Conservation (phyloP, 1,140 invertebrate genomes). For the Aricia agestis region DNA sequence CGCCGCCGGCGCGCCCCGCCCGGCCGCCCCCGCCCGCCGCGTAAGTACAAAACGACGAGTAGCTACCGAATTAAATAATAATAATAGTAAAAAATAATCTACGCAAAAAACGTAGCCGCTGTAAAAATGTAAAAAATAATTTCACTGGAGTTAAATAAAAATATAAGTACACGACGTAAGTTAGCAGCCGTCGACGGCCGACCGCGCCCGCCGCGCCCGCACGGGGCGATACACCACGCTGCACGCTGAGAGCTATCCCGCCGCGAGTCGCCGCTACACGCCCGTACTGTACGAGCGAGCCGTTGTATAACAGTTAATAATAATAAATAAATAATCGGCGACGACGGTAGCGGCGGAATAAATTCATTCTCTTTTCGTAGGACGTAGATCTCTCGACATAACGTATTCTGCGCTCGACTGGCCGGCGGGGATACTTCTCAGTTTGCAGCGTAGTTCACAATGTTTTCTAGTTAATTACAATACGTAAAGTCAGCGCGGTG, state of each 20-base stretch:
- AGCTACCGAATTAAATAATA: conserved; percentile 34
- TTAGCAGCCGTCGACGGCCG: conserved; percentile 49
- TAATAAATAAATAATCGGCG: neutral
- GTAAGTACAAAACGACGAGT: conserved; percentile 23
- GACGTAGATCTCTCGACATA: neutral
- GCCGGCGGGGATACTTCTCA: neutral
- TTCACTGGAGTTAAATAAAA: conserved; percentile 55
- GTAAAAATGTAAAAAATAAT: conserved; percentile 33
- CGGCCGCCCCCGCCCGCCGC: neutral
- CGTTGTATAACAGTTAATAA: neutral
- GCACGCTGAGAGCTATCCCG: neutral
- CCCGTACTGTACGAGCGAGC: neutral
- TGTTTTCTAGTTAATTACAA: neutral
- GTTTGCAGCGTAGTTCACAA: neutral
- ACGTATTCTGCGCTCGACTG: neutral
- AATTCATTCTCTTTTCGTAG: neutral
- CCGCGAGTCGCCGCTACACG: neutral
- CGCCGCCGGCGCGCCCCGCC: neutral
- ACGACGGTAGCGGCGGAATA: neutral
- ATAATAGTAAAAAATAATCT: conserved; percentile 35
- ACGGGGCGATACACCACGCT: neutral
- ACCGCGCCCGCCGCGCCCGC: conserved; percentile 7
- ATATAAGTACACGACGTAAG: conserved; percentile 65
- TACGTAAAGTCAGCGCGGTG: neutral
- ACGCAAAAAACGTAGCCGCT: conserved; percentile 37